Evolutionary conservation across 2,113 vertebrate species (phyloP).

Genomic region (Nerophis ophidion): DNA sequence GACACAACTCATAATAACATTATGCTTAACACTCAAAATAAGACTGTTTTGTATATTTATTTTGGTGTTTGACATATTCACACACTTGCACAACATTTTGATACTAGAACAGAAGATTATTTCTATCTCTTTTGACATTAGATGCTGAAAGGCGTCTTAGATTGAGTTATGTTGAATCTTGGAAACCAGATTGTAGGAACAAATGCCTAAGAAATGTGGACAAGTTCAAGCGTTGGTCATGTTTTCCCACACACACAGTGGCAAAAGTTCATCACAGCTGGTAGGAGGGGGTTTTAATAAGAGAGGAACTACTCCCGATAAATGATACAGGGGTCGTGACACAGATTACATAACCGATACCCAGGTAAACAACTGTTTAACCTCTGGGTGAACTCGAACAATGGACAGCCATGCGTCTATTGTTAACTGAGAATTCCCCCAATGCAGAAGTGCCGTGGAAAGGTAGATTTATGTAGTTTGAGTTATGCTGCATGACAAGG

Average conservation of each 20-base stretch:
- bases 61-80: too few relatives aligned
- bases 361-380: slow-evolving; percentile 18
- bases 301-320: slow-evolving; percentile 21
- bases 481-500: slow-evolving; percentile 24
- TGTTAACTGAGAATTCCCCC: slow-evolving; percentile 11
- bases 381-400: slow-evolving; percentile 30
- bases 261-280: neutral
- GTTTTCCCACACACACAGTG: slow-evolving; percentile 35
- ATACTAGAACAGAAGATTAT: too few relatives aligned
- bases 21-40: too few relatives aligned
- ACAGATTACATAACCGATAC: slow-evolving; percentile 25
- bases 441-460: slow-evolving; percentile 5
- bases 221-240: slow-evolving; percentile 24
- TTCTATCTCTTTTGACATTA: too few relatives aligned
- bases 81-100: too few relatives aligned
- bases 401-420: slow-evolving; percentile 3
- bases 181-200: too few relatives aligned
- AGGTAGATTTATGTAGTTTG: slow-evolving; percentile 20
- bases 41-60: too few relatives aligned
- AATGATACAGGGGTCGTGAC: slow-evolving; percentile 36
- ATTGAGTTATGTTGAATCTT: too few relatives aligned
- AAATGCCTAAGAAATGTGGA: slow-evolving; percentile 28
- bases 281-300: slow-evolving; percentile 25
- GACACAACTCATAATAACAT: too few relatives aligned
- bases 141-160: too few relatives aligned